These are phyloP conservation scores for Drosophila fungiperda DNA, from an alignment of 2,888 invertebrate species.

Conservation along the genomic window DNA sequence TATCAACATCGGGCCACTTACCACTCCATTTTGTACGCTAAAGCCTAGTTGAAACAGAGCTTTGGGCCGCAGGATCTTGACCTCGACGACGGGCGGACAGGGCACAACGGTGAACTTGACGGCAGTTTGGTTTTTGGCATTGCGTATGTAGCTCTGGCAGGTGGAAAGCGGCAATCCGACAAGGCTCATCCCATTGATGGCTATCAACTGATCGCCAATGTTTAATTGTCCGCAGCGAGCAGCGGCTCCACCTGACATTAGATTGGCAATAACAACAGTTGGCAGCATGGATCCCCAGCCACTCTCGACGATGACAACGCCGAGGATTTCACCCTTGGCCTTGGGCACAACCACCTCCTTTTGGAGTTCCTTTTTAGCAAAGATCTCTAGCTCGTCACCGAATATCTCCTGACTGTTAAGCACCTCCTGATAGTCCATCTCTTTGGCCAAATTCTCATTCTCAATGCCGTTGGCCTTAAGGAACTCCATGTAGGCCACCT, in stretches of 20 bases:
- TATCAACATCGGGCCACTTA: constrained; percentile 85
- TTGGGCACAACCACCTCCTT: constrained; percentile 99
- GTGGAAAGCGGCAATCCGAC: constrained; percentile 99
- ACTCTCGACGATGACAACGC: constrained; percentile 99
- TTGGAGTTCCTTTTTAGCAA: constrained; percentile 98
- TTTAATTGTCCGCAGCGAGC: constrained; percentile 99
- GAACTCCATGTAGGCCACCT: constrained; percentile 99
- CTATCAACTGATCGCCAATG: constrained; percentile 99
- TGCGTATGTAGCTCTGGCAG: constrained; percentile 99
- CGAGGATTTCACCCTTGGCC: constrained; percentile 98
- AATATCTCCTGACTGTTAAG: constrained; percentile 99
- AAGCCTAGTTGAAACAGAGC: constrained; percentile 99
- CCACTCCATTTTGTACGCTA: constrained; percentile 99
- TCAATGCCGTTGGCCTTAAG: constrained; percentile 99
- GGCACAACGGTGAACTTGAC: constrained; percentile 99
- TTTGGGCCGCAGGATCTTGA: constrained; percentile 99
- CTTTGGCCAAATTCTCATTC: constrained; percentile 99
- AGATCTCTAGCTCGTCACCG: constrained; percentile 99
- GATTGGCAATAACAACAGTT: constrained; percentile 99
- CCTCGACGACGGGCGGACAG: constrained; percentile 99
- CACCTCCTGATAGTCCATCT: constrained; percentile 99
- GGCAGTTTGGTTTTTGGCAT: constrained; percentile 98
- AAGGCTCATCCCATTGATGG: constrained; percentile 98
- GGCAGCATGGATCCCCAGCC: constrained; percentile 99
- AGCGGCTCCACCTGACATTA: constrained; percentile 98